These are phyloP conservation scores for Forbesichthys papilliferus DNA, from an alignment of 2,113 vertebrate species.

Conservation along the genomic window DNA sequence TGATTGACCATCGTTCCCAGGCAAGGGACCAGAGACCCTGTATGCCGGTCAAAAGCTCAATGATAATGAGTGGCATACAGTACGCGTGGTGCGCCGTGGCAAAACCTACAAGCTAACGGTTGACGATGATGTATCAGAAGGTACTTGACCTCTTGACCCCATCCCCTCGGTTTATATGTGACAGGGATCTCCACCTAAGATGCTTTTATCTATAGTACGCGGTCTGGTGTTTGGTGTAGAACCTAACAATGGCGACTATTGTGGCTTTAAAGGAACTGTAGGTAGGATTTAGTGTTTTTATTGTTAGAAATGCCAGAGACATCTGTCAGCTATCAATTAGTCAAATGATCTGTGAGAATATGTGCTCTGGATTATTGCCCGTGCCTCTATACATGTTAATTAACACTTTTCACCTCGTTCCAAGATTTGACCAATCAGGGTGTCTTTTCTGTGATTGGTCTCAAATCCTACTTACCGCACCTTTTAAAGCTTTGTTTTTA, in stretches of 20 bases:
- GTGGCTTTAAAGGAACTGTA: too few species aligned
- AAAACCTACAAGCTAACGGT: conserved; percentile 96
- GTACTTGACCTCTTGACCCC: conserved; percentile 72
- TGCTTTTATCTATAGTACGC: conserved; percentile 30
- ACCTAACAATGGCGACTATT: neutral
- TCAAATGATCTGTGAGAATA: too few species aligned
- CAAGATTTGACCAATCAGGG: too few species aligned
- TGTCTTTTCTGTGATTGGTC: too few species aligned
- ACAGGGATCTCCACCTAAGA: conserved; percentile 44
- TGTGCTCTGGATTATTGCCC: too few species aligned
- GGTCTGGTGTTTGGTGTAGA: conserved; percentile 32
- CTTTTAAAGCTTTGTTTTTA: conserved; percentile 17
- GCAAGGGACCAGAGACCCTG: conserved; percentile 98
- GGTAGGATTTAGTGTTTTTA: too few species aligned
- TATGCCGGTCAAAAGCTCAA: conserved; percentile 99
- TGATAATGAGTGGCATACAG: conserved; percentile 99
- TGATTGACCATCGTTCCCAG: conserved; percentile 83
- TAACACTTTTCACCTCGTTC: too few species aligned
- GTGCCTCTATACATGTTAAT: too few species aligned
- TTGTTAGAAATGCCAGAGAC: too few species aligned
- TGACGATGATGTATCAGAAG: conserved; percentile 97
- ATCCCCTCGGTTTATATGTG: conserved; percentile 55
- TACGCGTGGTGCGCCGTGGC: conserved; percentile 94
- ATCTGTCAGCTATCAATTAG: too few species aligned
- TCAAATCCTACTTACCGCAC: too few species aligned